These are phyloP conservation scores for Camponotus vicinus DNA, from an alignment of 1,140 invertebrate genomes.

Conservation along the genomic window DNA sequence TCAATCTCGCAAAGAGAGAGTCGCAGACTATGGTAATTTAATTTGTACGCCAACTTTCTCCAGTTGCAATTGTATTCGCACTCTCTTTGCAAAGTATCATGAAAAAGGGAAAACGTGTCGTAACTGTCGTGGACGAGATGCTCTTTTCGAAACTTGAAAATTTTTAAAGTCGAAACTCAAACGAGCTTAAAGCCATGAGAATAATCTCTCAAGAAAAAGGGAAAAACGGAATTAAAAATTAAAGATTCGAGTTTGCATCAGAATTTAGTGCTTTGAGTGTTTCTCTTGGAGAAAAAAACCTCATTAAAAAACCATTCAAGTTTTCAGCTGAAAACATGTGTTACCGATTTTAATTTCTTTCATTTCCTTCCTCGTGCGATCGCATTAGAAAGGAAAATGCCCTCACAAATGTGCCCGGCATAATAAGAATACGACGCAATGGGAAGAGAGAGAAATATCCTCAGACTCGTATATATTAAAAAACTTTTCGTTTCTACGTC, in stretches of 20 bases:
- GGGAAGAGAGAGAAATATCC: slow-evolving; percentile 1
- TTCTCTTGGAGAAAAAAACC: neutral
- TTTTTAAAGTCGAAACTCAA: slow-evolving; percentile 4
- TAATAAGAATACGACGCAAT: slow-evolving; percentile 23
- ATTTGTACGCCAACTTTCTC: slow-evolving; percentile 45
- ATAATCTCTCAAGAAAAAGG: neutral
- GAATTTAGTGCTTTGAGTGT: neutral
- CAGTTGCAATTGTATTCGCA: slow-evolving; percentile 19
- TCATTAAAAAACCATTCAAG: slow-evolving; percentile 52
- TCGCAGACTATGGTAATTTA: slow-evolving; percentile 39
- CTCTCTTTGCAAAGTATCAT: neutral
- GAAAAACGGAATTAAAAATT: neutral
- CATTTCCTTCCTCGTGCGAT: slow-evolving; percentile 9
- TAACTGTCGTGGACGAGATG: neutral
- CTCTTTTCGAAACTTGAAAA: neutral
- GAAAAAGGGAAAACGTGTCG: neutral
- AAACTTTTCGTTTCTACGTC: slow-evolving; percentile 69
- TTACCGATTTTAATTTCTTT: slow-evolving; percentile 17
- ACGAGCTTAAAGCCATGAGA: neutral
- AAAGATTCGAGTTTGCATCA: slow-evolving; percentile 5
- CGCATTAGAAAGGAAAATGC: slow-evolving; percentile 25
- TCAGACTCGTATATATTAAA: slow-evolving; percentile 69
- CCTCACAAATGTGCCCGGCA: neutral
- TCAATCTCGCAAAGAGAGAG: slow-evolving; percentile 26
- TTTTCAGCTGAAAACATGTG: slow-evolving; percentile 15